Evolutionary conservation across 2,797 vertebrate species (phyloP), one percentile per base, ranked within the genome.

Genomic region (Alfaro cultratus): DNA sequence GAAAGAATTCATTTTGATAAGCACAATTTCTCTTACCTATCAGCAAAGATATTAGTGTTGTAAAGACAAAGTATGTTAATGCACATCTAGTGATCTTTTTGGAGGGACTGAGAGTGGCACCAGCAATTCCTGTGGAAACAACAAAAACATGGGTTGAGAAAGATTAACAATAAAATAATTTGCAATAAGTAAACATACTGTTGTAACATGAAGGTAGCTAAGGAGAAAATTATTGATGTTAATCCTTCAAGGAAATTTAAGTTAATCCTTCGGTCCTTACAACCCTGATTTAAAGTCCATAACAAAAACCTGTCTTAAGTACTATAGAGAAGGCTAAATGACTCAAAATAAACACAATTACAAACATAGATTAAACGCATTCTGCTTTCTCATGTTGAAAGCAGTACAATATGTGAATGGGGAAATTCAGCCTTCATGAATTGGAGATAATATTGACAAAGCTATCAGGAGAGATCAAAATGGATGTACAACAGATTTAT

Each of bases 51-150:
- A 57, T 5, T n/a, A 57, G 0, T 13, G 55, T 57, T 29, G 55
- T 57, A 29, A 57, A 15, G 12, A 6, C 5, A 57, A 57, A 57
- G 55, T 57, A 57, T 29, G n/a, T 29, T 57, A 57, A 13, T 29
- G 55, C 55, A 57, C 26, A 29, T 57, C 55, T 29, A 6, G 55
- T 57, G 55, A 57, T 57, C 55, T 57, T 57, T 57, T 29, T 29
- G 55, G 55, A 57, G n/a, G 55, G 26, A 57, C 55, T 57, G 55
- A 57, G 55, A 57, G 55, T 57, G n/a, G 55, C 55, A 57, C n/a
- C 55, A 13, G 55, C 55, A 29, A 57, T 29, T 57, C 55, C 55
- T 57, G 55, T 23, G n/a, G 55, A 57, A 29, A 57, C 11, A 29
- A 15, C 55, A 29, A 29, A 57, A 13, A 57, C 26, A 29, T 5